phyloP scores from a whole-genome alignment of 2,113 vertebrate genomes.

The Megaceryle maxima region DNA sequence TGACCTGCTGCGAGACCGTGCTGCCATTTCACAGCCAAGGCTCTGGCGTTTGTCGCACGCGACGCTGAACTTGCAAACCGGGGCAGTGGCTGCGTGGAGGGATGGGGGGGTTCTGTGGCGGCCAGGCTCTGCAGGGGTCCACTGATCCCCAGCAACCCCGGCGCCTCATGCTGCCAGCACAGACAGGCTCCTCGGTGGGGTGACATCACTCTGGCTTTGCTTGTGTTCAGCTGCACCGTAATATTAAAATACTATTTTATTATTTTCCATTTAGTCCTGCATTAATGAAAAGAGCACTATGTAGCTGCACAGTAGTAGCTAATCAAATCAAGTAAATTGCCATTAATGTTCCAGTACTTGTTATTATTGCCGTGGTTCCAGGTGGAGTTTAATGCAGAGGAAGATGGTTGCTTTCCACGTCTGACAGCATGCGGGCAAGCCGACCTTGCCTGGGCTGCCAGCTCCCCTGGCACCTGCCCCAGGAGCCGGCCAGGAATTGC shows the following conservation, averaged over 20 bases:
- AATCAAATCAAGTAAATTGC: slow-evolving; percentile 64
- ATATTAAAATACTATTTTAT: slow-evolving; percentile 30
- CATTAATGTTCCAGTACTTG: slow-evolving; percentile 8
- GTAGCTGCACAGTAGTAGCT: slow-evolving; percentile 42
- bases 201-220: background rate
- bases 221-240: background rate
- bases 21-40: background rate
- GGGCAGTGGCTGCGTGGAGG: background rate
- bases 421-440: background rate
- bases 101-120: fast-evolving
- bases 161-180: fast-evolving
- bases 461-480: background rate
- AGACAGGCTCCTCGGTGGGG: background rate
- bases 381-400: background rate
- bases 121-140: background rate
- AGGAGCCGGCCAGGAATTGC: background rate
- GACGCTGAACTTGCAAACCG: background rate
- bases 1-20: background rate
- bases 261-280: slow-evolving; percentile 61
- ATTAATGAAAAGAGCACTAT: slow-evolving; percentile 61
- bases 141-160: background rate
- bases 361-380: slow-evolving; percentile 16
- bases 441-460: background rate
- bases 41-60: fast-evolving
- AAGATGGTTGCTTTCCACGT: slow-evolving; percentile 5